These are phyloP conservation scores for Thymelicus lineola DNA, from an alignment of 2,888 invertebrate genomes.

Conservation along the genomic window DNA sequence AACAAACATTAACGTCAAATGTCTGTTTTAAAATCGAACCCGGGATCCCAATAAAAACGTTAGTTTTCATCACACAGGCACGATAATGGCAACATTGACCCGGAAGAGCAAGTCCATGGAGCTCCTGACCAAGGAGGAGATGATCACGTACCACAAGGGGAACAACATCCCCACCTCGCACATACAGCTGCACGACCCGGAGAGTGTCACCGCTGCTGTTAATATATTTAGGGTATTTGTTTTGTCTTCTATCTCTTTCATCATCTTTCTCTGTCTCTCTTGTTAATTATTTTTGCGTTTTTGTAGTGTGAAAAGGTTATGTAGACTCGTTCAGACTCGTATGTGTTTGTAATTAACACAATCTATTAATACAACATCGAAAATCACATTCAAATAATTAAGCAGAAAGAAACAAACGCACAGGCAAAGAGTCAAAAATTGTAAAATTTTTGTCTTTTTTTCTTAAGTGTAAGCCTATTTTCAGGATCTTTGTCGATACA, in stretches of 20 bases:
- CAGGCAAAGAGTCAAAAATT: too few species aligned
- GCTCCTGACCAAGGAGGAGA: constrained; percentile 94
- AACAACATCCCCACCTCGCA: constrained; percentile 96
- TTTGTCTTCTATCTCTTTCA: background rate
- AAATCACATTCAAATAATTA: background rate
- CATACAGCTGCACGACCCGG: constrained; percentile 97
- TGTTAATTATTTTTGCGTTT: too few species aligned
- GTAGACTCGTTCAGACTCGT: too few species aligned
- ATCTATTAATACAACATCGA: too few species aligned
- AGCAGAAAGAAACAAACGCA: too few species aligned
- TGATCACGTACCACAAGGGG: constrained; percentile 95
- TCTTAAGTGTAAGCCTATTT: constrained; percentile 28
- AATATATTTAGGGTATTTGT: constrained; percentile 94
- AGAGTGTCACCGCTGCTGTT: constrained; percentile 95
- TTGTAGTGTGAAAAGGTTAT: background rate
- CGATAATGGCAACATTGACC: constrained; percentile 94
- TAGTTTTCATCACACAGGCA: constrained; percentile 68
- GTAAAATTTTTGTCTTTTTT: background rate
- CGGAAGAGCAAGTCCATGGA: constrained; percentile 92
- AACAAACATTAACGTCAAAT: too few species aligned
- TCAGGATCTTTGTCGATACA: constrained; percentile 95
- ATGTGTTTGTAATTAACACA: too few species aligned
- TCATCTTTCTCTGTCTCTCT: too few species aligned
- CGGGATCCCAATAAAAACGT: background rate
- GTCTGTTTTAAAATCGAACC: too few species aligned